A percentile compares a stretch with the other conserved stretches of the same genome.
These are phyloP conservation scores for Hycleus phaleratus DNA, from an alignment of 1,140 invertebrate species.

Conservation along the genomic window DNA sequence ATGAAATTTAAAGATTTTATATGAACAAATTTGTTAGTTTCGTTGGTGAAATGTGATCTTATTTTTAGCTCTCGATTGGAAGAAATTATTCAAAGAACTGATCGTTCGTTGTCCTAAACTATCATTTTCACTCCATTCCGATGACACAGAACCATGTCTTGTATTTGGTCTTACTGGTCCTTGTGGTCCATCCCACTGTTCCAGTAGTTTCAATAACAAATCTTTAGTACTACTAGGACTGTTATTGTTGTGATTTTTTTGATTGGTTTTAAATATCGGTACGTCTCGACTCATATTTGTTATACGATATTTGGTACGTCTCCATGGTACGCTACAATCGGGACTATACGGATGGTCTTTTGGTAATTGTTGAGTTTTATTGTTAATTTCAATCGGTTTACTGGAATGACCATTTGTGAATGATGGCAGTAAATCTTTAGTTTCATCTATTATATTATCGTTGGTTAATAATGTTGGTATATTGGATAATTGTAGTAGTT, in stretches of 20 bases:
- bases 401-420: not conserved
- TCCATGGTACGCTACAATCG: slow-evolving; percentile 44
- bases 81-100: slow-evolving; percentile 60
- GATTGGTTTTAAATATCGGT: slow-evolving; percentile 28
- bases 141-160: slow-evolving; percentile 49
- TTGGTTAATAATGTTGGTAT: slow-evolving; percentile 52
- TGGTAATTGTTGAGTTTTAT: not conserved
- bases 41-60: slow-evolving; percentile 39
- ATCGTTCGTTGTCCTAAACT: slow-evolving; percentile 51
- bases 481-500: slow-evolving; percentile 61
- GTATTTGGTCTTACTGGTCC: slow-evolving; percentile 40
- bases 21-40: slow-evolving; percentile 5
- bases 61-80: slow-evolving; percentile 52
- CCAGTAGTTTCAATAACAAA: slow-evolving; percentile 59
- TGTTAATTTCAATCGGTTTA: not conserved
- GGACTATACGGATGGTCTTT: slow-evolving; percentile 21
- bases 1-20: not conserved
- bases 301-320: slow-evolving; percentile 51
- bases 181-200: slow-evolving; percentile 56
- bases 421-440: slow-evolving; percentile 8
- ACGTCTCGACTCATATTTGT: slow-evolving; percentile 55
- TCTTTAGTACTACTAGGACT: slow-evolving; percentile 62
- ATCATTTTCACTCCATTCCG: slow-evolving; percentile 49
- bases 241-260: slow-evolving; percentile 13
- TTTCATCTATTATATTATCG: not conserved